Base-by-base conservation (phyloP, 2,888 invertebrate species). In the Amiota minor region DNA sequence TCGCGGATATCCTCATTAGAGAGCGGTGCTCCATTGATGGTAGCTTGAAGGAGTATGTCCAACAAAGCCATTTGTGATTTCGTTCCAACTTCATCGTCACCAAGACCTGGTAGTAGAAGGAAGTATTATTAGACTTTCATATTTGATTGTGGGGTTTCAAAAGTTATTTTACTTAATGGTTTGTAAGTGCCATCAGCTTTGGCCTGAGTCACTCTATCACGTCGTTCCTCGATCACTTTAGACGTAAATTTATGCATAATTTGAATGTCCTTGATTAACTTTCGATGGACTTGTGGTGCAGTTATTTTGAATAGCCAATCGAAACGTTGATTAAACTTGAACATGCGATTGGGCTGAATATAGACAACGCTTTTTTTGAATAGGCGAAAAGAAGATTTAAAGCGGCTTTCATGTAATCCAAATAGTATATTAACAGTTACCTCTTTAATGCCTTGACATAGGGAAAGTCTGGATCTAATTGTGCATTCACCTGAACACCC, bases 401-500 rank as follows among this genome's bases (percentile, higher is more conserved):
- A 14, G 10, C 12, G 35, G 35, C 6, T 35, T 6, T 35, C 6
- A 35, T 35, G 6, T 2, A 35, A 35, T n/a, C 2, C n/a, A 68
- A 23, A 69, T n/a, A 16, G n/a, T 16, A 20, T 14, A 49, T 11
- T 35, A 8, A 10, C n/a, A 53, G 74, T 73, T 90, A 94, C 94
- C 91, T 91, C 86, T 92, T 92, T 47, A 95, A 92, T 12, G 93
- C 92, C 81, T 91, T 91, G 0, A 95, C 94, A 85, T 95, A 96
- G 79, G 92, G 91, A 1, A 93, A 93, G 69, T 93, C 91, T 12
- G 91, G 89, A 84, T 93, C 89, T 46, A 89, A 89, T 87, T 96
- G 95, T 0, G 87, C 83, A 75, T 87, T 79, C n/a, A 86, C 82
- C 72, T 85, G 78, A 14, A 85, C 86, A 1, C 86, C 86, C 86